Evolutionary conservation across 2,888 invertebrate species (phyloP).

Genomic region (Melieria omissa): DNA sequence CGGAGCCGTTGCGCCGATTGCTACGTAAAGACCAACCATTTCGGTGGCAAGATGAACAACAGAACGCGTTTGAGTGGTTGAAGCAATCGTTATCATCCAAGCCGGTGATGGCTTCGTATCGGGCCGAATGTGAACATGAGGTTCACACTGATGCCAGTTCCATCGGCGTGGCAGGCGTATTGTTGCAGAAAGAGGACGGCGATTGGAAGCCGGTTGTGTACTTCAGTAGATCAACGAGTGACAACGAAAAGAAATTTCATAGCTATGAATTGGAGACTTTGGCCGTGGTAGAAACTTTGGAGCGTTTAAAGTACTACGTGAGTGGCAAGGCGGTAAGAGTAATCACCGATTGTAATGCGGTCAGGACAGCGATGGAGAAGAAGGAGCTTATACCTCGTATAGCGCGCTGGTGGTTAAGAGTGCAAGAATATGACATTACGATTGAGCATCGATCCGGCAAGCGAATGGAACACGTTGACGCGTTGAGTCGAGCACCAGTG

Average conservation of each 20-base stretch:
- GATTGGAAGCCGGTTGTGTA: constrained; percentile 29
- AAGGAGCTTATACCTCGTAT: constrained; percentile 37
- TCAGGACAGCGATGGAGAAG: constrained; percentile 40
- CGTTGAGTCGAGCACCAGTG: constrained; percentile 21
- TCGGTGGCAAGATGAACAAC: constrained; percentile 27
- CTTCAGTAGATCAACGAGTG: constrained; percentile 28
- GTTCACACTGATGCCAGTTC: constrained; percentile 39
- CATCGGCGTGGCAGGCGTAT: constrained; percentile 31
- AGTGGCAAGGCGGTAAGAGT: constrained; percentile 32
- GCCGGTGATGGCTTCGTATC: constrained; percentile 34
- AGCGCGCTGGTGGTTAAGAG: constrained; percentile 39
- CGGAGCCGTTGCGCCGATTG: constrained; percentile 28
- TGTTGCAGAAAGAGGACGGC: constrained; percentile 32
- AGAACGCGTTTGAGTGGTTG: constrained; percentile 25
- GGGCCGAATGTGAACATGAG: constrained; percentile 32
- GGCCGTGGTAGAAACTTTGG: constrained; percentile 38
- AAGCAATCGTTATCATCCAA: constrained; percentile 18
- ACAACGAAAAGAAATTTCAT: constrained; percentile 47
- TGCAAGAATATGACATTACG: constrained; percentile 39
- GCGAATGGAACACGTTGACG: constrained; percentile 34
- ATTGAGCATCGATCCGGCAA: constrained; percentile 37
- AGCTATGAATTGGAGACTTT: constrained; percentile 54
- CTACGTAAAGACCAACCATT: constrained; percentile 28
- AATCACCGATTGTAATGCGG: constrained; percentile 39
- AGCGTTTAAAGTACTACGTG: constrained; percentile 38